phyloP scores from a whole-genome alignment of 2,888 invertebrate species.

The Eupeodes luniger region DNA sequence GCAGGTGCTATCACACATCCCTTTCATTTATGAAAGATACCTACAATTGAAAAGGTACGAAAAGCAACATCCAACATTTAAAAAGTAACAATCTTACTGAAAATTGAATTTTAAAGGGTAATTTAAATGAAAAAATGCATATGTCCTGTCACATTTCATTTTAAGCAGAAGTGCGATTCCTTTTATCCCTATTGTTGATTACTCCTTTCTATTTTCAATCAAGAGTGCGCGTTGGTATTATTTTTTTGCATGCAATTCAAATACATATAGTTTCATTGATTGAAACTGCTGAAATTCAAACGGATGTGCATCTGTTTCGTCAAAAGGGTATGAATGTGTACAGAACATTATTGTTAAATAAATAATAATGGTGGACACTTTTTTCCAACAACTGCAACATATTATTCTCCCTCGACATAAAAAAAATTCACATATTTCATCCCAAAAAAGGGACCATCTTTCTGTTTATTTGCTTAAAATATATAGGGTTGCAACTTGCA shows the following conservation, averaged over 20 bases:
- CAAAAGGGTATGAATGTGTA: slow-evolving; percentile 45
- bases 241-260: slow-evolving; percentile 68
- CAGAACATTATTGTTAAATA: slow-evolving; percentile 60
- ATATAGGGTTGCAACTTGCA: slow-evolving; percentile 55
- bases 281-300: slow-evolving; percentile 26
- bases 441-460: slow-evolving; percentile 54
- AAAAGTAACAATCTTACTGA: slow-evolving; percentile 50
- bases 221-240: slow-evolving; percentile 36
- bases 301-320: slow-evolving; percentile 66
- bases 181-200: slow-evolving; percentile 60
- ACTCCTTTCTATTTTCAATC: slow-evolving; percentile 64
- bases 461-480: slow-evolving; percentile 12
- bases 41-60: slow-evolving; percentile 26
- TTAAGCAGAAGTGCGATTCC: slow-evolving; percentile 44
- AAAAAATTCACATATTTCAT: slow-evolving; percentile 53
- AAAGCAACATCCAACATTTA: neutral
- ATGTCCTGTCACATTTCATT: slow-evolving; percentile 66
- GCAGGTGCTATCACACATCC: slow-evolving; percentile 62
- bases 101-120: slow-evolving; percentile 42
- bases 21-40: slow-evolving; percentile 28
- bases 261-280: slow-evolving; percentile 62
- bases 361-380: slow-evolving; percentile 72
- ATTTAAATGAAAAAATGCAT: slow-evolving; percentile 38
- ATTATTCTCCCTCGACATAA: slow-evolving; percentile 32
- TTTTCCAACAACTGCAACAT: slow-evolving; percentile 65